These are phyloP conservation scores for Myiotriccus ornatus DNA, from an alignment of 2,797 vertebrate species.

Conservation along the genomic window DNA sequence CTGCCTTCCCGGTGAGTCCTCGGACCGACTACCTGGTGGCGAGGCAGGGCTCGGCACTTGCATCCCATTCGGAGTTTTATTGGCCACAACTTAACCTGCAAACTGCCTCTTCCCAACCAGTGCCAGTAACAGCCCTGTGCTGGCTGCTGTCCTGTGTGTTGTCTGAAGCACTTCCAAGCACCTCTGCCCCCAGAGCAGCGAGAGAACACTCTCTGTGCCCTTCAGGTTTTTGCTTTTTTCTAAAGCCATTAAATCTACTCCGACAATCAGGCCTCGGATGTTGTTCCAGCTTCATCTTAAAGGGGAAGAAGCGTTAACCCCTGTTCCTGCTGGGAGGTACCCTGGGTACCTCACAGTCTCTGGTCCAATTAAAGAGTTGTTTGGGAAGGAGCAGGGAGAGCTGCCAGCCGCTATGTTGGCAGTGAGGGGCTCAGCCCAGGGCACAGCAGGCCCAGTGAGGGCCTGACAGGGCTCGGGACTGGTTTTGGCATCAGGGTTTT, in stretches of 20 bases:
- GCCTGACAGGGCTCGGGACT: neutral
- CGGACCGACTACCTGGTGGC: fast-evolving
- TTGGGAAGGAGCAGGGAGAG: neutral
- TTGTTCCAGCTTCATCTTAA: neutral
- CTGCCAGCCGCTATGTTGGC: fast-evolving
- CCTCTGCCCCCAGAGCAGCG: neutral
- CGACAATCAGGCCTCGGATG: neutral
- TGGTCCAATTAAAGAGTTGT: neutral
- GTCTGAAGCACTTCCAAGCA: conserved; percentile 15
- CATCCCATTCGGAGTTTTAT: neutral
- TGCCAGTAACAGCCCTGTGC: neutral
- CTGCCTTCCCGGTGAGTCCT: neutral
- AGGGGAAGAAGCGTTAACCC: neutral
- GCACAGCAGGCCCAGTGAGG: neutral
- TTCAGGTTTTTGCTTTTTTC: conserved; percentile 3
- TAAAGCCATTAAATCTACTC: neutral
- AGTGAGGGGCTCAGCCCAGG: neutral
- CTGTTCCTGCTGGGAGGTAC: neutral
- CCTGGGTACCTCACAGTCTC: neutral
- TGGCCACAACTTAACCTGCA: neutral
- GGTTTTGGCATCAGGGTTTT: neutral
- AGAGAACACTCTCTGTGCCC: neutral
- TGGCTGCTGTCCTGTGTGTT: neutral
- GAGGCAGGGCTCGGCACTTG: fast-evolving
- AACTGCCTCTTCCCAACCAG: neutral